Conservation (phyloP, 2,113 vertebrate species). For the Catagonus wagneri region DNA sequence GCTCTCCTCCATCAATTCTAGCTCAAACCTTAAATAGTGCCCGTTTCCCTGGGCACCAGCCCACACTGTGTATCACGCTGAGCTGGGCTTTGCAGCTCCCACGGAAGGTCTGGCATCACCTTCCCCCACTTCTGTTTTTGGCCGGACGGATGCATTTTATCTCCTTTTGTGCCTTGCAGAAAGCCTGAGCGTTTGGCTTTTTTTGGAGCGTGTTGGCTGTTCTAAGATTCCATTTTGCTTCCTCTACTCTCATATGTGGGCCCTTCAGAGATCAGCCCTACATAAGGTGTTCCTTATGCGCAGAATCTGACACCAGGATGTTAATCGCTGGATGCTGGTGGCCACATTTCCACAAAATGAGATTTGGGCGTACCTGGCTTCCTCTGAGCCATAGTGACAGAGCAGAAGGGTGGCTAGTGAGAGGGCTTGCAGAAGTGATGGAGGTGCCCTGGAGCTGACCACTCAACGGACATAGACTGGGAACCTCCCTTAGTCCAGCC, state of each 20-base stretch:
- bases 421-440: too few species aligned
- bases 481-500: accelerated
- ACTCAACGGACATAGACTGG: too few species aligned
- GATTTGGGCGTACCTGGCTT: too few species aligned
- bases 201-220: neutral
- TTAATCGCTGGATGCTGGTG: neutral
- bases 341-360: neutral
- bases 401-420: neutral
- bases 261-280: neutral
- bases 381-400: neutral
- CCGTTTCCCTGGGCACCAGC: neutral
- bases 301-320: neutral
- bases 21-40: constrained; percentile 24
- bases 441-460: accelerated
- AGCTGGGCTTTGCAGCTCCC: neutral
- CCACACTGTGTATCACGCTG: neutral
- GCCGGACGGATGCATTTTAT: constrained; percentile 28
- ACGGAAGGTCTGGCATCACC: neutral
- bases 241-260: accelerated
- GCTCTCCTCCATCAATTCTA: neutral
- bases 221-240: neutral
- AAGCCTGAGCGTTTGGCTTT: neutral
- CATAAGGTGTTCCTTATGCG: neutral
- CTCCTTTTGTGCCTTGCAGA: constrained; percentile 1
- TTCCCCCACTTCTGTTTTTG: neutral